phyloP scores from a whole-genome alignment of 92 coral and sea anemone species.

The Porites lobata region DNA sequence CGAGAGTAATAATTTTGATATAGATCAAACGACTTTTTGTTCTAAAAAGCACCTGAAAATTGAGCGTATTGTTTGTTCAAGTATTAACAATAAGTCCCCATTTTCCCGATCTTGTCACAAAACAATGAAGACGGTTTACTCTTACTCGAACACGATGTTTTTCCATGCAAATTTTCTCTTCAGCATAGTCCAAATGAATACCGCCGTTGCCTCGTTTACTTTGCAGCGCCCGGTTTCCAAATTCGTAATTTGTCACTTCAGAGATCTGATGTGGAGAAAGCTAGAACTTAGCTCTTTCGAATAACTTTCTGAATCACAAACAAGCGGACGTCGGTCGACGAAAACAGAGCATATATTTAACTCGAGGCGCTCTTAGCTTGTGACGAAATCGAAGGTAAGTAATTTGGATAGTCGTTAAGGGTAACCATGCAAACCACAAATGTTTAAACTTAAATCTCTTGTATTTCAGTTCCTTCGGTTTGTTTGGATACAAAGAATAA shows the following conservation, averaged over 20 bases:
- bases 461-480: background rate
- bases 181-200: conserved; percentile 3
- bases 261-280: background rate
- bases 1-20: conserved; percentile 1
- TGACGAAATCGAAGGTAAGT: background rate
- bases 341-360: background rate
- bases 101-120: background rate
- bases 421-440: too few relatives aligned
- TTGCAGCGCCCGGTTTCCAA: background rate
- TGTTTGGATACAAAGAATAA: too few relatives aligned
- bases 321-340: background rate
- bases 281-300: background rate
- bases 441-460: too few relatives aligned
- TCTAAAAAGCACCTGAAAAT: conserved; percentile 1
- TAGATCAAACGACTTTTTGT: background rate
- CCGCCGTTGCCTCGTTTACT: conserved; percentile 20
- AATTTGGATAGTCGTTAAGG: too few relatives aligned
- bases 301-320: background rate
- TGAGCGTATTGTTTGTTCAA: conserved; percentile 15
- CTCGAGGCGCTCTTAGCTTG: background rate
- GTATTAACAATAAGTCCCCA: conserved; percentile 25
- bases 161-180: conserved; percentile 32
- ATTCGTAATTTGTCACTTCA: background rate
- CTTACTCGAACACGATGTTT: conserved; percentile 11
- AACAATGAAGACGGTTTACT: conserved; percentile 30